Evolutionary conservation across 2,888 invertebrate genomes (phyloP), one percentile per base, ranked within the genome.

Genomic region (Ptychoptera contaminata): DNA sequence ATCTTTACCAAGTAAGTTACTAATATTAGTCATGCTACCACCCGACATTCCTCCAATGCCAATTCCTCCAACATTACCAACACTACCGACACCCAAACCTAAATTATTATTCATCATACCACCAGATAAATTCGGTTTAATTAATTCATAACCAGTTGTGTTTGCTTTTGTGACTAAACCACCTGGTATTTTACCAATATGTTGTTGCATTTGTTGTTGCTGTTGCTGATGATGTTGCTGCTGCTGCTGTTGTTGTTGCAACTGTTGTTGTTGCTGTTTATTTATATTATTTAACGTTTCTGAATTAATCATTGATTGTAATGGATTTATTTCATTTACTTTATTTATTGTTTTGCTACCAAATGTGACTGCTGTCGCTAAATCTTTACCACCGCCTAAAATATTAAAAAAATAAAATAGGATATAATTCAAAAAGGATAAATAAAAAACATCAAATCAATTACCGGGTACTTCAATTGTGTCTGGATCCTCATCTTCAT

Each of bases 401-500:
- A 63, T 47, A 41, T n/a, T n/a, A n/a, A n/a, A n/a, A n/a, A n/a
- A 42, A 47, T 47, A 49, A 46, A 38, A 43, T 16, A 35, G 8
- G 7, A n/a, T 35, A 10, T 47, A 34, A 42, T 30, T 45, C 35
- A 43, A 47, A 46, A 47, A 49, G 43, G 41, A 35, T 39, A 39
- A 34, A 41, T 40, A 47, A 32, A 41, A 40, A 36, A 30, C 6
- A 23, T 12, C 14, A n/a, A 8, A n/a, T 15, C 12, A 58, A 62
- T 67, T 65, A 82, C 87, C 88, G 62, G 88, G 88, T 38, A 90
- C 87, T 74, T 87, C 85, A 67, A 87, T 81, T 68, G 83, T 86
- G 64, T 90, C 90, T 46, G 90, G 90, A 71, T 90, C 90, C 55
- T 85, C 87, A 62, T 86, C 86, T 55, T 86, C 85, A 60, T 84